These are phyloP conservation scores for Lasius fuliginosus DNA, from an alignment of 2,888 invertebrate genomes.

Conservation along the genomic window DNA sequence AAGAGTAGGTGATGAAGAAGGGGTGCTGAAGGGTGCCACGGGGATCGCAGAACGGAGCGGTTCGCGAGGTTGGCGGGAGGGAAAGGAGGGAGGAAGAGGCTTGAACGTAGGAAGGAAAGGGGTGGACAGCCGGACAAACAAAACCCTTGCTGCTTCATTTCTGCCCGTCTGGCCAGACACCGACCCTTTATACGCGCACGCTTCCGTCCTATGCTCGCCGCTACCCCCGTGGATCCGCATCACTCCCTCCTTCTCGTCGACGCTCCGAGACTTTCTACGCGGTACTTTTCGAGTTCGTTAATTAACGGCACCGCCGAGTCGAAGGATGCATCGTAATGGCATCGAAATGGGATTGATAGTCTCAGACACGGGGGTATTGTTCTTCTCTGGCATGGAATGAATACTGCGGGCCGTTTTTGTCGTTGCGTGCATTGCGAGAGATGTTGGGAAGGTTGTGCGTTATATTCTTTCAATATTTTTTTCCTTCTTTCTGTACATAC, in stretches of 20 bases:
- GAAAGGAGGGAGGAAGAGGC: slow-evolving; percentile 69
- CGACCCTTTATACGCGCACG: slow-evolving; percentile 80
- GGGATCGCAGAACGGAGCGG: slow-evolving; percentile 72
- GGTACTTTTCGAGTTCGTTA: slow-evolving; percentile 83
- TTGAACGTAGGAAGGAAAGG: slow-evolving; percentile 82
- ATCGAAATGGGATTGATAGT: slow-evolving; percentile 56
- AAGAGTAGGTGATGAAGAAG: slow-evolving; percentile 66
- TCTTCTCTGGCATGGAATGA: slow-evolving; percentile 48
- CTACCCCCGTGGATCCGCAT: slow-evolving; percentile 46
- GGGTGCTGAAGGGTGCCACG: slow-evolving; percentile 70
- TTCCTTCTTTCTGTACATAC: neutral
- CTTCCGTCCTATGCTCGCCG: slow-evolving; percentile 77
- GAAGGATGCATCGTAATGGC: slow-evolving; percentile 68
- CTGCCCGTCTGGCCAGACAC: slow-evolving; percentile 86
- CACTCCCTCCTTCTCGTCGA: slow-evolving; percentile 50
- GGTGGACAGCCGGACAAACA: slow-evolving; percentile 86
- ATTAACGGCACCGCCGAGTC: slow-evolving; percentile 80
- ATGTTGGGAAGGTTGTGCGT: neutral
- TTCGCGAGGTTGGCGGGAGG: slow-evolving; percentile 71
- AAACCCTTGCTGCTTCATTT: slow-evolving; percentile 86
- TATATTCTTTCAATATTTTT: slow-evolving; percentile 16
- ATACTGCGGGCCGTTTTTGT: slow-evolving; percentile 12
- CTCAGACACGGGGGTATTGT: slow-evolving; percentile 68
- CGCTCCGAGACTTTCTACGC: slow-evolving; percentile 71
- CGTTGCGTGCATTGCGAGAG: slow-evolving; percentile 4